A percentile compares a stretch with the other conserved stretches of the same genome.
Conservation (phyloP, 2,797 vertebrate species). For the Galago senegalensis region DNA sequence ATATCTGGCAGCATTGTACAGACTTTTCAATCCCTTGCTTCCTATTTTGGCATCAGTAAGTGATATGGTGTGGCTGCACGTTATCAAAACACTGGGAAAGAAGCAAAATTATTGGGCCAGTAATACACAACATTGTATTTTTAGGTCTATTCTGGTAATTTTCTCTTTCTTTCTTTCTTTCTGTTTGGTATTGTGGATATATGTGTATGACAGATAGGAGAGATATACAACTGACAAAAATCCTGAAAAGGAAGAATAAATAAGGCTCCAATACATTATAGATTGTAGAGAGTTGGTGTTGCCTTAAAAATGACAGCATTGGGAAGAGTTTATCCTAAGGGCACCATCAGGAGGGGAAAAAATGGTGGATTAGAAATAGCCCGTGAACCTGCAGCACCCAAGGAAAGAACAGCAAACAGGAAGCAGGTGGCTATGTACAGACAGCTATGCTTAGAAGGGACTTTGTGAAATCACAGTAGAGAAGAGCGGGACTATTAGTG, state of each 20-base stretch:
- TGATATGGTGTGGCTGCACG: background rate
- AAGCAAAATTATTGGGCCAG: background rate
- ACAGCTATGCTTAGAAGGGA: too few species aligned
- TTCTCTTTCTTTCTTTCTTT: background rate
- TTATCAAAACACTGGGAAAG: background rate
- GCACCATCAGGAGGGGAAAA: too few species aligned
- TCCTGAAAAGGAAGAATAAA: background rate
- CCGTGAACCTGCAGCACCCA: too few species aligned
- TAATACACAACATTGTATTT: background rate
- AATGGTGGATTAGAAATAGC: too few species aligned
- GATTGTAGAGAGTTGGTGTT: background rate
- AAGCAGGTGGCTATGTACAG: too few species aligned
- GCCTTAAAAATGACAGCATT: background rate
- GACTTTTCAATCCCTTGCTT: background rate
- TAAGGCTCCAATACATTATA: background rate
- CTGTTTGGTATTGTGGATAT: background rate
- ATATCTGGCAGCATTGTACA: background rate
- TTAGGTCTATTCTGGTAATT: background rate
- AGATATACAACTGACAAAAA: background rate
- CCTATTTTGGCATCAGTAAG: background rate
- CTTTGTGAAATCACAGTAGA: too few species aligned
- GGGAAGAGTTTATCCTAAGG: too few species aligned
- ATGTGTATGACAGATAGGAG: background rate
- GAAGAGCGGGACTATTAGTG: too few species aligned
- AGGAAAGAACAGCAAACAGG: too few species aligned